Percentiles rank a stretch among this genome's conserved stretches.
These are phyloP conservation scores for Sialis lutaria DNA, from an alignment of 2,888 invertebrate genomes.

Conservation along the genomic window DNA sequence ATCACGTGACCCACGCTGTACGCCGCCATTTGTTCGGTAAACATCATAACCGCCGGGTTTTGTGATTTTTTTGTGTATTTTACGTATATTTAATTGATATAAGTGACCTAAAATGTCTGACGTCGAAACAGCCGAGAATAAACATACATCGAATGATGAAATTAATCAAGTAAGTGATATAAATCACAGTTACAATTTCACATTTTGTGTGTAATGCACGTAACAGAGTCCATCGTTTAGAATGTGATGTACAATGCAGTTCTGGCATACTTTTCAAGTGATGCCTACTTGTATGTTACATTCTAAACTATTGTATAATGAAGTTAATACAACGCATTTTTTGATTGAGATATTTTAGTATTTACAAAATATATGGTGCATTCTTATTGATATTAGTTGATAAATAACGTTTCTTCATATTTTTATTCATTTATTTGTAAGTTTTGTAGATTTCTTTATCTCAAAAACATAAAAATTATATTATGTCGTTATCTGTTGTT, in stretches of 20 bases:
- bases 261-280: conserved; percentile 4
- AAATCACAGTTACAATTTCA: conserved; percentile 11
- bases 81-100: conserved; percentile 19
- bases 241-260: conserved; percentile 20
- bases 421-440: too few species aligned
- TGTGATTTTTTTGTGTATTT: conserved; percentile 23
- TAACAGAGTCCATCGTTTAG: conserved; percentile 21
- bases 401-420: too few species aligned
- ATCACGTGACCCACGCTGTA: conserved; percentile 40
- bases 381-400: too few species aligned
- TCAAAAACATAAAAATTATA: background rate
- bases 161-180: conserved; percentile 21
- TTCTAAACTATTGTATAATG: background rate
- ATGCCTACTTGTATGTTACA: conserved; percentile 1
- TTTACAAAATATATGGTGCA: too few species aligned
- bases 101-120: conserved; percentile 23
- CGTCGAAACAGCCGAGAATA: conserved; percentile 23
- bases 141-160: conserved; percentile 23
- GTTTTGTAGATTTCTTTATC: background rate
- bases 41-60: conserved; percentile 36
- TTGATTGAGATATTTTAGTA: too few species aligned
- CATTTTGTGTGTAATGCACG: conserved; percentile 24
- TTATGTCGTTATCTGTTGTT: background rate
- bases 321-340: background rate
- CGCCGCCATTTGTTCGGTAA: conserved; percentile 41